Conservation (phyloP, 1,140 invertebrate species). For the Pristionchus pacificus region DNA sequence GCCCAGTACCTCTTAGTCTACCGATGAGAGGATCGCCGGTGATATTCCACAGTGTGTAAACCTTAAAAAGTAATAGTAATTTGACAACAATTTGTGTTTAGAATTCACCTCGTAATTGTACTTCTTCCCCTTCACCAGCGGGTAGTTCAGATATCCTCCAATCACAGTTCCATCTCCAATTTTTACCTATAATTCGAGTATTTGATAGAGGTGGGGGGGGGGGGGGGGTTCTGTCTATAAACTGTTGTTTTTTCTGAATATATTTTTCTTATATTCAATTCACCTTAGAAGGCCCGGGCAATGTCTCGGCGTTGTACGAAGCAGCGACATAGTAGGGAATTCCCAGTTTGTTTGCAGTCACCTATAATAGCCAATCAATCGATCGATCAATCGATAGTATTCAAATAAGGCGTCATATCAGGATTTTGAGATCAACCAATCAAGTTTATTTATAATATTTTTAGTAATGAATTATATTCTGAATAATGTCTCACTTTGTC, state of each 20-base stretch:
- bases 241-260: too few species aligned
- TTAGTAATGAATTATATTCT: too few species aligned
- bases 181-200: conserved; percentile 13
- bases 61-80: background rate
- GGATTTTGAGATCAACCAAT: too few species aligned
- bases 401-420: too few species aligned
- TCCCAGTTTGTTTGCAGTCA: conserved; percentile 47
- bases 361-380: too few species aligned
- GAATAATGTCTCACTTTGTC: too few species aligned
- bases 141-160: conserved; percentile 56
- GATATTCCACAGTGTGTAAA: conserved; percentile 53
- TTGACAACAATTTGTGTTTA: background rate
- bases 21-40: conserved; percentile 46
- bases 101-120: conserved; percentile 51
- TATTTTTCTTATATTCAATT: background rate
- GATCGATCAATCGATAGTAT: too few species aligned
- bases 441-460: too few species aligned
- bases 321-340: conserved; percentile 57
- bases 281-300: conserved; percentile 38
- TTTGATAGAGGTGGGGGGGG: too few species aligned
- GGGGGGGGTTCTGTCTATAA: too few species aligned
- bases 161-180: conserved; percentile 54
- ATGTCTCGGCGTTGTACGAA: conserved; percentile 49
- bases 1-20: conserved; percentile 49
- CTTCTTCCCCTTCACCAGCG: conserved; percentile 53